Base-by-base conservation (phyloP, 2,113 vertebrate species). In the Anseranas semipalmata region DNA sequence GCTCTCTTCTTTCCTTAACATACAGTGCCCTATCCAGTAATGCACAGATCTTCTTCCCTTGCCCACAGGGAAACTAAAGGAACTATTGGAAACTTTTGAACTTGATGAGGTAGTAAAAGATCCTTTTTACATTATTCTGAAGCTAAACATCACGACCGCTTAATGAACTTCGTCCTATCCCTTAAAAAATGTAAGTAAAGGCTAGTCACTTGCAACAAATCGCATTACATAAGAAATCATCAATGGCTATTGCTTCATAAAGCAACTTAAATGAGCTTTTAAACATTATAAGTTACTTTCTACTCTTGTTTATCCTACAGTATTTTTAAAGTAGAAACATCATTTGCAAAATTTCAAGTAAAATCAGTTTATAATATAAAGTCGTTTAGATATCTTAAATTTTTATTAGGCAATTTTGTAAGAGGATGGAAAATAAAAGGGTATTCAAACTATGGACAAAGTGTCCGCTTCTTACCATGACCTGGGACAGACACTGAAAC, bases 381-480 rank as follows among this genome's bases (percentile, higher is more conserved):
- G 35, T 74, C 0, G 89, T 50, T 93, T 76, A 75, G 46, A 53
- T 76, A 72, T 43, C 39, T 58, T 74, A 45, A 52, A 60, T 19
- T 85, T 81, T 74, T 85, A 59, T 67, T 50, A 83, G 50, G 85
- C 68, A 94, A 53, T 45, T 93, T 94, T 55, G 55, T 91, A 92
- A 72, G 17, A 91, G 63, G 67, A 95, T 77, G 45, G 45, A 93
- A 97, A 97, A 84, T 15, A 72, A 95, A 94, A 96, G 50, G 52
- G 83, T 58, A 96, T 90, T 92, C 72, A 94, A 97, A 97, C 96
- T 79, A 83, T 6, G 92, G 95, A 97, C 92, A 96, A 92, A 83
- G 37, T 27, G 90, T 96, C 76, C 90, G 96, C 73, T 96, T 94
- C 98, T 98, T 98, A 98, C 98, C 97, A 98, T 97, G 97, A 97